These are phyloP conservation scores for Crax fasciolata DNA, from an alignment of 2,797 vertebrate species.

Conservation along the genomic window DNA sequence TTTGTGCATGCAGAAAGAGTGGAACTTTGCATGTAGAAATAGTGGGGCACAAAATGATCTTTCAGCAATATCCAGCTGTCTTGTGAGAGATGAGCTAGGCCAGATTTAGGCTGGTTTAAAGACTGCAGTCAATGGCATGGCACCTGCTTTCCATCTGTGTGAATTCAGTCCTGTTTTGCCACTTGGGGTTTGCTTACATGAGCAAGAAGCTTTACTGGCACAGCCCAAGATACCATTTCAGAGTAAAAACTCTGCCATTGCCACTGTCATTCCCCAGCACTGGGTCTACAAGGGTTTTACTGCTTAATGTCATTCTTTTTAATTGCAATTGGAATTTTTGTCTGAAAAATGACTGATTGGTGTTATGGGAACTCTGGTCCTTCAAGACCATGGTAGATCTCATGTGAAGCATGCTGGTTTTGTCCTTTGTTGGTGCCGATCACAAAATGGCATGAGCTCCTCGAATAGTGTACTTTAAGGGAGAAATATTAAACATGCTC, in stretches of 20 bases:
- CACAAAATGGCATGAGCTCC: not conserved
- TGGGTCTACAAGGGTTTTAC: not conserved
- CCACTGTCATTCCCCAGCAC: not conserved
- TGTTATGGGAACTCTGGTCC: not conserved
- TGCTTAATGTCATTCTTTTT: not conserved
- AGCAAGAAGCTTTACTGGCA: not conserved
- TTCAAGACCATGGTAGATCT: not conserved
- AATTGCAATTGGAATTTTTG: not conserved
- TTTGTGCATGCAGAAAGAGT: not conserved
- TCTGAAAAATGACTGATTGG: not conserved
- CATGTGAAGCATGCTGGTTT: rapidly evolving
- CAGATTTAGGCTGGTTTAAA: not conserved
- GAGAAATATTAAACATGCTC: not conserved
- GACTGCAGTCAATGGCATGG: not conserved
- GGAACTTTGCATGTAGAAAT: not conserved
- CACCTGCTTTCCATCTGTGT: not conserved
- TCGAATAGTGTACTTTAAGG: not conserved
- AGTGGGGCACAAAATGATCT: not conserved
- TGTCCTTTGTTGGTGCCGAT: not conserved
- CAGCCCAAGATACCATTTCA: not conserved
- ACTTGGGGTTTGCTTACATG: not conserved
- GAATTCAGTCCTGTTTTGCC: not conserved
- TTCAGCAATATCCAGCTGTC: not conserved
- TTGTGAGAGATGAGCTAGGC: not conserved
- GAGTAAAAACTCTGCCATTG: not conserved